phyloP scores from a whole-genome alignment of 2,113 vertebrate genomes.

The Petromus typicus region DNA sequence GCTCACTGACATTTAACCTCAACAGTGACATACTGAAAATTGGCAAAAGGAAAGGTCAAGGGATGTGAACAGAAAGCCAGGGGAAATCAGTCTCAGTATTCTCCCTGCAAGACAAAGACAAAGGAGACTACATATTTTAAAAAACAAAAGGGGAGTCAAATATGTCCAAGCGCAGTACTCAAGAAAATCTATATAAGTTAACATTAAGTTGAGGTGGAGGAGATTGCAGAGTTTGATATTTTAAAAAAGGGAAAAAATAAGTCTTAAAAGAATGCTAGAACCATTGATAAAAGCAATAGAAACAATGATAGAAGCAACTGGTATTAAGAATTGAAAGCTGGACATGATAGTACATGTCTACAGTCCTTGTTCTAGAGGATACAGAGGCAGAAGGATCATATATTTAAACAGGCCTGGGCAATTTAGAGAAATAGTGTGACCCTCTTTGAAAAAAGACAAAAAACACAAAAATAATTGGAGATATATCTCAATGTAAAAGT shows the following conservation, averaged over 20 bases:
- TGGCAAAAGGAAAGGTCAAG: neutral
- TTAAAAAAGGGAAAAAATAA: neutral
- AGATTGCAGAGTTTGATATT: neutral
- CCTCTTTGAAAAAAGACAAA: neutral
- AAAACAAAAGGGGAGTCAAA: neutral
- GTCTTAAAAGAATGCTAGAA: neutral
- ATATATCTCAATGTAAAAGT: neutral
- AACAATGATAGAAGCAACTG: neutral
- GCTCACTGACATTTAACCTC: neutral
- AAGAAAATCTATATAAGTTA: conserved; percentile 3
- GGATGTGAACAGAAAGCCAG: neutral
- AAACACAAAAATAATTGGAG: neutral
- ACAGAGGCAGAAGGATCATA: neutral
- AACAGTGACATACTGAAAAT: neutral
- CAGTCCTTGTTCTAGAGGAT: neutral
- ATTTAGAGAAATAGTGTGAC: neutral
- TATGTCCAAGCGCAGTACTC: neutral
- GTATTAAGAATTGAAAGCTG: neutral
- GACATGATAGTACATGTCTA: neutral
- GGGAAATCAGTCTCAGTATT: neutral
- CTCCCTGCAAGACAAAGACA: neutral
- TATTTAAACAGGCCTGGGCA: neutral
- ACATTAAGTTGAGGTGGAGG: neutral
- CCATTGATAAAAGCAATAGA: no score
- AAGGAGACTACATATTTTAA: neutral